Evolutionary conservation across 1,140 invertebrate species (phyloP).

Genomic region (Macrosteles quadrilineatus): DNA sequence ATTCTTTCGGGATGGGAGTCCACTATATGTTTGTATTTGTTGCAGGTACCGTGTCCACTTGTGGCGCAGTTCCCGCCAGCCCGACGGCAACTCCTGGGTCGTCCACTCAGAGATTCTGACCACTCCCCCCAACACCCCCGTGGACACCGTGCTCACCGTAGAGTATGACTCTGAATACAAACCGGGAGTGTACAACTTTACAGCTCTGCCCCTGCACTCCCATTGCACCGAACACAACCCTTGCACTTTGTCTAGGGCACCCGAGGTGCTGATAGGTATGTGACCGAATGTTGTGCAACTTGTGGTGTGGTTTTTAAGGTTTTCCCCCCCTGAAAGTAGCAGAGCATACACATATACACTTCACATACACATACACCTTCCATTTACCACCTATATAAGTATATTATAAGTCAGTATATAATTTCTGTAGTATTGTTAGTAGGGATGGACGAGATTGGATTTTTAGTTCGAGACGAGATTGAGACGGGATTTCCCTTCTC

Average conservation of each 20-base stretch:
- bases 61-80: constrained; percentile 24
- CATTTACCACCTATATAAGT: too few relatives aligned
- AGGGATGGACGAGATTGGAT: too few relatives aligned
- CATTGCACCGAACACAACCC: constrained; percentile 6
- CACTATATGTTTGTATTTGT: too few relatives aligned
- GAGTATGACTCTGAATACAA: constrained; percentile 17
- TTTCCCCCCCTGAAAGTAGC: too few relatives aligned
- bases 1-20: too few relatives aligned
- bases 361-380: too few relatives aligned
- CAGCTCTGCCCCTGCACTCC: constrained; percentile 10
- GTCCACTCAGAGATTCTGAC: not conserved
- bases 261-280: constrained; percentile 26
- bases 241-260: constrained; percentile 9
- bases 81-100: constrained; percentile 22
- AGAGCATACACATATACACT: too few relatives aligned
- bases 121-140: not conserved
- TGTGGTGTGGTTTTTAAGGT: too few relatives aligned
- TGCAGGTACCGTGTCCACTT: constrained; percentile 14
- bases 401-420: too few relatives aligned
- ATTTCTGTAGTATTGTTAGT: too few relatives aligned
- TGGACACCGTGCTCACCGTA: not conserved
- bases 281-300: not conserved
- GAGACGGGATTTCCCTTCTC: too few relatives aligned
- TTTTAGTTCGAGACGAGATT: too few relatives aligned
- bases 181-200: constrained; percentile 29